Base-by-base conservation (phyloP, 2,797 vertebrate species). In the Eleutherodactylus coqui region DNA sequence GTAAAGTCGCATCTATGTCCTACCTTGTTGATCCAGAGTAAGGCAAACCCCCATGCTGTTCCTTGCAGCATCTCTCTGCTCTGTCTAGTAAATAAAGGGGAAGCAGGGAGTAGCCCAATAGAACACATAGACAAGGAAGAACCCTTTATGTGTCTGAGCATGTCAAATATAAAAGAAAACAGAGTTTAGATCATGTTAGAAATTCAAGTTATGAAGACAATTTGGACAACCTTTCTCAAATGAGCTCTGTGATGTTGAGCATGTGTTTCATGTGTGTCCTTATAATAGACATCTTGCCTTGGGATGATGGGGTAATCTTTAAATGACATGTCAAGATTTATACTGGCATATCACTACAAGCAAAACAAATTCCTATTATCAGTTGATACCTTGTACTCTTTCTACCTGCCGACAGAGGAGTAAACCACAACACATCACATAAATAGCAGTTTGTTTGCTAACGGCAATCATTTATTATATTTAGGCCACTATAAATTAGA, bases 401-500 rank as follows among this genome's bases (percentile, higher is more conserved):
- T 29, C 5, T 43, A 83, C 72, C 69, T 82, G 60, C 45, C 21
- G 24, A 58, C 60, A 43, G 10, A 69, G 62, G 27, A 58, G 27
- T 55, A 78, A 86, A 45, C 51, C 67, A 80, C 55, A 58, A 70
- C 49, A 72, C 27, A 62, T 77, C 8, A 78, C 27, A 83, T 70
- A 72, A 70, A 83, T 72, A 86, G 55, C 72, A 43, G 85, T 83
- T 86, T 86, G 80, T 83, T 86, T 82, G 79, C 85, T 86, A 77
- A 78, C 36, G 62, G 85, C 85, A 45, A 83, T 83, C 64, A 86
- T 86, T 76, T 86, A 78, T 86, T 86, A 83, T 86, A 86, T 82
- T 78, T 82, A 86, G 85, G 80, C 80, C 80, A 83, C 85, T 78
- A 86, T 86, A 86, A 86, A 86, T 86, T 86, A 72, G 80, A 41